Percentiles rank a stretch among this genome's conserved stretches.
Evolutionary conservation across 2,113 vertebrate species (phyloP).

Genomic region (Salvelinus alpinus): DNA sequence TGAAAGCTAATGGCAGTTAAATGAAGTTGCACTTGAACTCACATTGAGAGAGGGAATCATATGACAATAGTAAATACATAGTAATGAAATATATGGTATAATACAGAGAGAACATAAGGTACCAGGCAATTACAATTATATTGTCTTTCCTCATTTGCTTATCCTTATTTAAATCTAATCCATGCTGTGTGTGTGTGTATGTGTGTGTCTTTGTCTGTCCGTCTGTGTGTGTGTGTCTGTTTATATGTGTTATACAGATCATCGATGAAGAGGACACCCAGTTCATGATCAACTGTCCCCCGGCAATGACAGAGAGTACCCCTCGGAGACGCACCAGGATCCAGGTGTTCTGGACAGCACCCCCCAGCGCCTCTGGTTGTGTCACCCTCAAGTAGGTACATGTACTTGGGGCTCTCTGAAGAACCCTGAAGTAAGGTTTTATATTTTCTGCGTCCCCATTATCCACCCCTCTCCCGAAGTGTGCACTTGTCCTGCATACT

Average conservation of each 20-base stretch:
- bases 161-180: background rate
- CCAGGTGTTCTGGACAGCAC: constrained; percentile 95
- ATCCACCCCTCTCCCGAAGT: no score
- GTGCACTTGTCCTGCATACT: no score
- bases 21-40: constrained; percentile 22
- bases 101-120: no score
- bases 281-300: constrained; percentile 19
- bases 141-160: background rate
- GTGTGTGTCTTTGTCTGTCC: background rate
- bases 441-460: no score
- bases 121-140: background rate
- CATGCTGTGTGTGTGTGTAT: background rate
- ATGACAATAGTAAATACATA: constrained; percentile 2
- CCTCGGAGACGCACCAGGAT: constrained; percentile 90
- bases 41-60: constrained; percentile 17
- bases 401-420: no score
- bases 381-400: constrained; percentile 88
- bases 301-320: constrained; percentile 94
- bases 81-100: no score
- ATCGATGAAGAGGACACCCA: no score
- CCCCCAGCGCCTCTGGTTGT: constrained; percentile 86
- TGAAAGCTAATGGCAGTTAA: constrained; percentile 25
- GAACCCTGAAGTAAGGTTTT: no score
- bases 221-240: constrained; percentile 1
- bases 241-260: constrained; percentile 57